These are phyloP conservation scores for Anoplophora glabripennis DNA, from an alignment of 1,140 invertebrate genomes.

Conservation along the genomic window DNA sequence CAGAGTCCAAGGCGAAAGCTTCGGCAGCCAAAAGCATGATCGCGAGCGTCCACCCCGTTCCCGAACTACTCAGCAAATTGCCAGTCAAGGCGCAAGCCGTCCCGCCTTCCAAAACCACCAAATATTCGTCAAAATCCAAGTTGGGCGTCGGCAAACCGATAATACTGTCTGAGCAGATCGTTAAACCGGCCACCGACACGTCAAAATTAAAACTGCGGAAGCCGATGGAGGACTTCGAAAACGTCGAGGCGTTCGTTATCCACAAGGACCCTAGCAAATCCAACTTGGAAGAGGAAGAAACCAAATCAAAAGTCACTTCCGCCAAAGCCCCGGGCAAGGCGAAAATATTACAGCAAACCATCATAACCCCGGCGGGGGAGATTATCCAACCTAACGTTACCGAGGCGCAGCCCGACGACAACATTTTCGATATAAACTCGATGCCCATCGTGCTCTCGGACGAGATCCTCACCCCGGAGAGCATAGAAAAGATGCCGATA, in stretches of 20 bases:
- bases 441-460: conserved; percentile 71
- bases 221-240: conserved; percentile 38
- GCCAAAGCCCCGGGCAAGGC: conserved; percentile 33
- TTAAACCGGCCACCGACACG: conserved; percentile 30
- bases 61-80: not conserved
- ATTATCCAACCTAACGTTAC: conserved; percentile 41
- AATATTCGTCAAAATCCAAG: conserved; percentile 8
- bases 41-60: not conserved
- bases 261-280: conserved; percentile 39
- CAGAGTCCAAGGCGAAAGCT: conserved; percentile 13
- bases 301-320: not conserved
- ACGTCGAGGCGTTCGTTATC: conserved; percentile 46
- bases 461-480: conserved; percentile 59
- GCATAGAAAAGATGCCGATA: conserved; percentile 65
- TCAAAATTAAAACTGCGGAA: conserved; percentile 23
- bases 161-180: conserved; percentile 46
- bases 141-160: conserved; percentile 38
- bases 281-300: conserved; percentile 16
- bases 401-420: conserved; percentile 49
- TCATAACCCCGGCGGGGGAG: conserved; percentile 43
- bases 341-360: conserved; percentile 47
- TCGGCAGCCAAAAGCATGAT: not conserved
- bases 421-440: conserved; percentile 68
- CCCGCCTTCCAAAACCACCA: not conserved
- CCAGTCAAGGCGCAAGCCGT: not conserved